phyloP scores from a whole-genome alignment of 2,113 vertebrate genomes.

The Urocolius indicus region DNA sequence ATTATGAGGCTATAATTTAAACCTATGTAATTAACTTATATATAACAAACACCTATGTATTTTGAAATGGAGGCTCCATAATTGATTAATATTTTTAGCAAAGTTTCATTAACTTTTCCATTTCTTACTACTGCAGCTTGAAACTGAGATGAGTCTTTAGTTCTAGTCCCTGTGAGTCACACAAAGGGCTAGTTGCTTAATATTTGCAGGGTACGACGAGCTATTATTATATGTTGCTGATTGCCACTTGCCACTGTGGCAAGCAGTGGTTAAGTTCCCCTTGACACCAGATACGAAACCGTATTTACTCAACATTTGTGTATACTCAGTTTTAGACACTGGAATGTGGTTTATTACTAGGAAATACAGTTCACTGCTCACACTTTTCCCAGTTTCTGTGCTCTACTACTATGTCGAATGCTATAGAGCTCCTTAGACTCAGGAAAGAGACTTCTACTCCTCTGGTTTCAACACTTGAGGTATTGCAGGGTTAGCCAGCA shows the following conservation, averaged over 20 bases:
- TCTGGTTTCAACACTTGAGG: neutral
- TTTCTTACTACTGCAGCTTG: neutral
- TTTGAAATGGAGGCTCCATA: neutral
- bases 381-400: neutral
- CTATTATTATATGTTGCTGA: neutral
- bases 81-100: neutral
- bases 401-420: neutral
- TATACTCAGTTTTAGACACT: neutral
- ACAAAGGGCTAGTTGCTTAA: neutral
- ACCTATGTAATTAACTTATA: neutral
- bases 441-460: neutral
- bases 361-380: neutral
- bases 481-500: neutral
- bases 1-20: neutral
- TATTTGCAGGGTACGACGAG: neutral
- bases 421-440: neutral
- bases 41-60: neutral
- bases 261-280: neutral
- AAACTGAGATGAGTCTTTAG: neutral
- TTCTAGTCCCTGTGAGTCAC: neutral
- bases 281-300: neutral
- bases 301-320: neutral
- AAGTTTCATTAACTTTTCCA: neutral
- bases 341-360: neutral
- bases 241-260: neutral